Percentiles rank a stretch among this genome's conserved stretches.
phyloP scores from a whole-genome alignment of 2,888 invertebrate genomes.

The Lepidochrysops patricia region DNA sequence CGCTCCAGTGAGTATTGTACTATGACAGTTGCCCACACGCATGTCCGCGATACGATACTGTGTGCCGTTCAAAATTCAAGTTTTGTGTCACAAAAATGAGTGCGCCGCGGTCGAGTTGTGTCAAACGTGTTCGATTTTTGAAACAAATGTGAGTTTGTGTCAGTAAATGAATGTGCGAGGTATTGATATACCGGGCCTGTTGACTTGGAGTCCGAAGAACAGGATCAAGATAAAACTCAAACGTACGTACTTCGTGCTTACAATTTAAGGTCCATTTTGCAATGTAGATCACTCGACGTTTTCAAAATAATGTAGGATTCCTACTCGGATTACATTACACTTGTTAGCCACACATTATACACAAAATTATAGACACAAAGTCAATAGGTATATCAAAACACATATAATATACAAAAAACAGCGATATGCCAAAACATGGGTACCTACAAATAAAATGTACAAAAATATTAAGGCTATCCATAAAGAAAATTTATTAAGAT shows the following conservation, averaged over 20 bases:
- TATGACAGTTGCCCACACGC: conserved; percentile 64
- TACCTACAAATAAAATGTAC: too few relatives aligned
- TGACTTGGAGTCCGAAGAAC: conserved; percentile 67
- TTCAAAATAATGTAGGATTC: not conserved
- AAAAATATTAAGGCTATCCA: too few relatives aligned
- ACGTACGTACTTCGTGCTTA: conserved; percentile 44
- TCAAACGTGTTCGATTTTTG: conserved; percentile 31
- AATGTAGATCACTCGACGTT: conserved; percentile 14
- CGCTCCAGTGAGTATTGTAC: conserved; percentile 50
- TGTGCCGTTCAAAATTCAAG: conserved; percentile 14
- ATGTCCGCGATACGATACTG: conserved; percentile 32
- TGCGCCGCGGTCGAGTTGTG: conserved; percentile 16
- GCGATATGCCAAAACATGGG: too few relatives aligned
- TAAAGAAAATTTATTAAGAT: too few relatives aligned
- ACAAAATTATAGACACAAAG: too few relatives aligned
- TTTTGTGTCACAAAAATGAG: conserved; percentile 14
- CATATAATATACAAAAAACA: too few relatives aligned
- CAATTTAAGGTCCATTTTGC: not conserved
- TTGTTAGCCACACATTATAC: too few relatives aligned
- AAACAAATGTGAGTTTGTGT: conserved; percentile 47
- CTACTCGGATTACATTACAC: too few relatives aligned
- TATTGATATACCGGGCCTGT: conserved; percentile 61
- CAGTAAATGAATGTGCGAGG: conserved; percentile 67
- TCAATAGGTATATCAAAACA: too few relatives aligned
- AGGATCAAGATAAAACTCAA: conserved; percentile 70